Conservation (phyloP, 2,797 vertebrate species). For the Taeniopygia guttata region DNA sequence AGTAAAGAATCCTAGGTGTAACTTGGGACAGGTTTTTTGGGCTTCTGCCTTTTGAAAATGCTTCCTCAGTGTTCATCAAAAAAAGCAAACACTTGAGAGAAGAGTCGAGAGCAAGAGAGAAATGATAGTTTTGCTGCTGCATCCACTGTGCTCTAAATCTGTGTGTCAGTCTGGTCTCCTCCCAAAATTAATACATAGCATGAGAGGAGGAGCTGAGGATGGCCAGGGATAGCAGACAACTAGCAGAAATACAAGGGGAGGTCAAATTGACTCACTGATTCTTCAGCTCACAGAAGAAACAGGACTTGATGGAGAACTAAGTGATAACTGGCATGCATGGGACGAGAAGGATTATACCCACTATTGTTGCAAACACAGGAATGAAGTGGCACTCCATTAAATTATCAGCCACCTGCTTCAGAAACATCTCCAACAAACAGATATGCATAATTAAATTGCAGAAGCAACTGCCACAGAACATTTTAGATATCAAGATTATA, state of each 20-base stretch:
- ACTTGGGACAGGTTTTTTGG: neutral
- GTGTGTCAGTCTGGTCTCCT: accelerated
- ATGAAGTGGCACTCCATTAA: conserved; percentile 19
- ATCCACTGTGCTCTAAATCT: neutral
- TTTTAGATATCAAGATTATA: neutral
- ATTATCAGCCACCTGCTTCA: conserved; percentile 23
- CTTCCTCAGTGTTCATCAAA: neutral
- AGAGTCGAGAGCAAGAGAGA: neutral
- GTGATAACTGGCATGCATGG: neutral
- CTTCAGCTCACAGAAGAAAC: neutral
- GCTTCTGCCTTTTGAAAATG: neutral
- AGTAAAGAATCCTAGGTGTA: neutral
- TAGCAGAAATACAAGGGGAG: neutral
- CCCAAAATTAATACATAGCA: neutral
- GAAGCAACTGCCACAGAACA: neutral
- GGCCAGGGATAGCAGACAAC: neutral
- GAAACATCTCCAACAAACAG: conserved; percentile 28
- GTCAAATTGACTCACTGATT: neutral
- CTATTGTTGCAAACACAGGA: neutral
- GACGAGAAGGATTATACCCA: neutral
- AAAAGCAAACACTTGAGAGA: neutral
- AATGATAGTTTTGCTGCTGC: neutral
- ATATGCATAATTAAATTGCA: conserved; percentile 3
- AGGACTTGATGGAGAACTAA: neutral
- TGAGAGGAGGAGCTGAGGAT: neutral